Base-by-base conservation (phyloP, 2,113 vertebrate species). In the Tonatia bakeri region DNA sequence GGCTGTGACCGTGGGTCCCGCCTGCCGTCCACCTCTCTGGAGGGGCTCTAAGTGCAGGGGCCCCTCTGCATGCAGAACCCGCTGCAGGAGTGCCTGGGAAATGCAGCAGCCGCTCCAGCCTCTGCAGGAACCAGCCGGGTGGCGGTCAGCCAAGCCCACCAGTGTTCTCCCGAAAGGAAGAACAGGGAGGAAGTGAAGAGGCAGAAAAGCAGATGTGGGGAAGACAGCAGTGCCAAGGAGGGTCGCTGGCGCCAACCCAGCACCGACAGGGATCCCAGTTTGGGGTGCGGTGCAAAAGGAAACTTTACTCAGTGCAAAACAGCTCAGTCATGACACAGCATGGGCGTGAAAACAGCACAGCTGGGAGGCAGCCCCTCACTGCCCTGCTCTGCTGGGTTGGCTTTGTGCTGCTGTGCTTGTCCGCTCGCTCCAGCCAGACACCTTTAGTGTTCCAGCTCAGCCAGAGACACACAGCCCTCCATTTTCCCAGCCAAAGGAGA, bases 111-210 rank as follows among this genome's bases (percentile, higher is more conserved):
- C 7, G 28, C 61, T 92, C 14, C 47, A n/a, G 45, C 47, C 31
- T 38, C 40, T 9, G 64, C 73, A 40, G 43, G 1, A 6, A 56
- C 36, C 16, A 9, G 17, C 16, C 6, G 24, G 26, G 36, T 19
- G 6, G 43, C 50, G 28, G 36, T 50, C 36, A 6, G 56, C 28
- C 5, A 11, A 4, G 77, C 54, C 11, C 76, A 28, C 24, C 31
- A 7, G 72, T 7, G 4, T 22, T 22, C 50, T 64, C 33, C 36
- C 3, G 1, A 33, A 5, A 1, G 5, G 38, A 22, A 19, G 36
- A 86, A 2, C 24, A 1, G 40, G 17, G 19, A 20, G 52, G 13
- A 26, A 11, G 9, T 2, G 0, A 7, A 33, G 67, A 11, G 11
- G 26, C 75, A 40, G 85, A 76, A 54, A 56, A 45, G 17, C 11